A percentile compares a stretch with the other conserved stretches of the same genome.
These are phyloP conservation scores for Melinaea marsaeus DNA, from an alignment of 2,888 invertebrate genomes.

Conservation along the genomic window DNA sequence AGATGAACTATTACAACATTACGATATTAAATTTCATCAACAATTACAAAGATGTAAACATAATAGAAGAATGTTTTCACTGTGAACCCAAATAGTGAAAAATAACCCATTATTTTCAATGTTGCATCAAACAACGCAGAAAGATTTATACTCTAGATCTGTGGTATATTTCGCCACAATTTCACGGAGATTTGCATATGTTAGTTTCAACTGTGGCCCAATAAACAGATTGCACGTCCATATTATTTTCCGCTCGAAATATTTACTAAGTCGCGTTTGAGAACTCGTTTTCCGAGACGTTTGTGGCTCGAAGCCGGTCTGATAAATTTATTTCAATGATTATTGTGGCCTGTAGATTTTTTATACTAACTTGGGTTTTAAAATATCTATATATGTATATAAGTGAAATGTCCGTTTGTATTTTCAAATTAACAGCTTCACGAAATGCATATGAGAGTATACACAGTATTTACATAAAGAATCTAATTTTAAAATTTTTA, in stretches of 20 bases:
- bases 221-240: slow-evolving; percentile 54
- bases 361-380: background rate
- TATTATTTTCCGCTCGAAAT: slow-evolving; percentile 55
- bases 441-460: too few species aligned
- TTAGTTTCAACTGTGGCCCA: slow-evolving; percentile 41
- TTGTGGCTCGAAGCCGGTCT: slow-evolving; percentile 16
- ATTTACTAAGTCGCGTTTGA: slow-evolving; percentile 19
- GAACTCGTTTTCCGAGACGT: slow-evolving; percentile 21
- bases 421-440: too few species aligned
- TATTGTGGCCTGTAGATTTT: slow-evolving; percentile 2
- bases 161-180: slow-evolving; percentile 40
- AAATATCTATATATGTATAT: too few species aligned
- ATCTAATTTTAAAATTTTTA: too few species aligned
- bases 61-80: background rate
- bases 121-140: slow-evolving; percentile 13
- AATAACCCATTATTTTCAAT: slow-evolving; percentile 8
- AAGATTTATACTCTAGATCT: slow-evolving; percentile 18
- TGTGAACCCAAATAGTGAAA: background rate
- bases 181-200: slow-evolving; percentile 53
- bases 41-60: background rate
- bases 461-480: too few species aligned
- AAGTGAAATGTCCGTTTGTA: too few species aligned
- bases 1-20: background rate
- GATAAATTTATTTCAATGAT: slow-evolving; percentile 2
- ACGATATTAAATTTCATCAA: background rate